phyloP scores from a whole-genome alignment of 2,888 invertebrate genomes.

The Mesorhabditis spiculigera region DNA sequence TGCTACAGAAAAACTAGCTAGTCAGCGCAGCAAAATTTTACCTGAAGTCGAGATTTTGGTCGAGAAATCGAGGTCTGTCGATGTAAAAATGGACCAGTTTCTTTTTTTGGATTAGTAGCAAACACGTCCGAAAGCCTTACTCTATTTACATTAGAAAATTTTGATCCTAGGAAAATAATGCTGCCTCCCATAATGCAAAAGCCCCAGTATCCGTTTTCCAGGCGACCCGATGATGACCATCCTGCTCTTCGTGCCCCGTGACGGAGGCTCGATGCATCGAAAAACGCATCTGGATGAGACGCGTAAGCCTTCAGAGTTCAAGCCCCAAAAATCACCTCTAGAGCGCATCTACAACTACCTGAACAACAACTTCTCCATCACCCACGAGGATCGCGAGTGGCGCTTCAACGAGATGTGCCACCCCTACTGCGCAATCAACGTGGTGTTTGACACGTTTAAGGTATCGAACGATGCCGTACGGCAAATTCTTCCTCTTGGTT shows the following conservation, averaged over 20 bases:
- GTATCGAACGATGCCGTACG: conserved; percentile 16
- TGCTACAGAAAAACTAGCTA: too few relatives aligned
- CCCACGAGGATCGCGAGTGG: conserved; percentile 17
- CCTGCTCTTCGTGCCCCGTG: conserved; percentile 48
- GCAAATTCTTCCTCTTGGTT: conserved; percentile 8
- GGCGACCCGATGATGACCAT: conserved; percentile 56
- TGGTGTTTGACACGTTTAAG: conserved; percentile 48
- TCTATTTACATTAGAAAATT: too few relatives aligned
- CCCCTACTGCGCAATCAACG: conserved; percentile 53
- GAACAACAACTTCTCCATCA: conserved; percentile 35
- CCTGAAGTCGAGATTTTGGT: too few relatives aligned
- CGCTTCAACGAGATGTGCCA: conserved; percentile 46
- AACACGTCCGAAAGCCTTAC: too few relatives aligned
- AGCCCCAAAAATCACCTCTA: background rate
- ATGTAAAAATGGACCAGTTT: too few relatives aligned
- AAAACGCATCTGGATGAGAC: conserved; percentile 46
- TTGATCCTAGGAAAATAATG: too few relatives aligned
- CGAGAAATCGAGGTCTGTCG: too few relatives aligned
- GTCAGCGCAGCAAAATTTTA: too few relatives aligned
- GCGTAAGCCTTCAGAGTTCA: background rate
- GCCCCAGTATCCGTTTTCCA: conserved; percentile 19
- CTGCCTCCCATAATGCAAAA: too few relatives aligned
- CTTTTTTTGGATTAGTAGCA: too few relatives aligned
- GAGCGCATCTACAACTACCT: conserved; percentile 34
- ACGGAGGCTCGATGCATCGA: conserved; percentile 52